Evolutionary conservation across 2,113 vertebrate genomes (phyloP), one percentile per base, ranked within the genome.

Genomic region (Zosterops hypoxanthus): DNA sequence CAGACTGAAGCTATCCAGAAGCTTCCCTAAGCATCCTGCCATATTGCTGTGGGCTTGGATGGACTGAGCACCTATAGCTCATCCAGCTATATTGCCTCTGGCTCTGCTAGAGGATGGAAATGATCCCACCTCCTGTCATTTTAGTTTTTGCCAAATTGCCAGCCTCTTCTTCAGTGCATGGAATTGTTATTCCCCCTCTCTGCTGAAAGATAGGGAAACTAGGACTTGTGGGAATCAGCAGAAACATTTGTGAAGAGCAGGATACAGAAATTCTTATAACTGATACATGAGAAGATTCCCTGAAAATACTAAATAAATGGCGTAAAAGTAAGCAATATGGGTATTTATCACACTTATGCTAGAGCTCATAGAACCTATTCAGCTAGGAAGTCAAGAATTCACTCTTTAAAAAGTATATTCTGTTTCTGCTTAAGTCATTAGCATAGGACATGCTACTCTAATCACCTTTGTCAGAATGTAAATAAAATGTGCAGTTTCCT

Each of bases 371-470:
- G 42, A 90, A 56, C 4, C 34, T n/a, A 36, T 86, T 82, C 69
- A 72, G 14, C 26, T 25, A 72, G 28, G 15, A 42, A 90, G 19
- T 91, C 20, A 83, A 61, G 56, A 86, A 36, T 89, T 33, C 18
- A 29, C 8, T 73, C 73, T 68, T 33, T 2, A 5, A 31, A 63
- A 56, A 63, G 36, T 3, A 17, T 52, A 68, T 44, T 87, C 2
- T 53, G 33, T 78, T 79, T 89, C 87, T 91, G 73, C 25, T 91
- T 72, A 89, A 92, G 77, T 71, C 61, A 76, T 93, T 89, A 87
- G 5, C 24, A 33, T 18, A 76, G 49, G 75, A 61, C 50, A 91
- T 76, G 66, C 29, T 92, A 87, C 76, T 84, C 36, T 79, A 91
- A 92, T 89, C 70, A 91, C 28, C 46, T 87, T 71, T 76, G 39